Evolutionary conservation across 2,888 invertebrate genomes (phyloP).

Genomic region (Tortricodes alternella): DNA sequence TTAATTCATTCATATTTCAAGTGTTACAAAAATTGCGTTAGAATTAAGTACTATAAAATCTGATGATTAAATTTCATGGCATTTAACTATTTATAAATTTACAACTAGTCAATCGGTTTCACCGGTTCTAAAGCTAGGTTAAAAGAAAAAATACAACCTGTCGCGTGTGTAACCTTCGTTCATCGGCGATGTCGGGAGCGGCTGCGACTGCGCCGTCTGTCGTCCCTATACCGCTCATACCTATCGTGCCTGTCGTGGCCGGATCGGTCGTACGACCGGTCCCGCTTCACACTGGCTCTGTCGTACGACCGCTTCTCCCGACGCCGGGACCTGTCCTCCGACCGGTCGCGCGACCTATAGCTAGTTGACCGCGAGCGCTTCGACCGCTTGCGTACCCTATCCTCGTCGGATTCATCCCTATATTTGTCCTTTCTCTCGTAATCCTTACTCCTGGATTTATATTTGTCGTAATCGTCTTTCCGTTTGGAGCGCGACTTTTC

Average conservation of each 20-base stretch:
- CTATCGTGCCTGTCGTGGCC: slow-evolving; percentile 63
- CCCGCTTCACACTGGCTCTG: slow-evolving; percentile 48
- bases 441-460: slow-evolving; percentile 60
- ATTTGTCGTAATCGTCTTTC: slow-evolving; percentile 61
- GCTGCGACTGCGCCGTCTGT: slow-evolving; percentile 65
- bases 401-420: slow-evolving; percentile 69
- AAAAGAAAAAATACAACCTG: slow-evolving; percentile 70
- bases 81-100: too few relatives aligned
- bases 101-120: not conserved
- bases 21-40: not conserved
- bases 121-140: slow-evolving; percentile 19
- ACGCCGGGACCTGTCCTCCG: slow-evolving; percentile 54
- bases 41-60: not conserved
- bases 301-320: slow-evolving; percentile 58
- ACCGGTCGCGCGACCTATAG: slow-evolving; percentile 54
- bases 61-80: too few relatives aligned
- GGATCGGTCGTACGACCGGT: slow-evolving; percentile 46
- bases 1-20: not conserved
- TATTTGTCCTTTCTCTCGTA: slow-evolving; percentile 61
- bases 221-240: slow-evolving; percentile 77
- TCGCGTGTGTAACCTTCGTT: slow-evolving; percentile 64
- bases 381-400: slow-evolving; percentile 59
- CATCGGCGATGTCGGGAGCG: slow-evolving; percentile 69
- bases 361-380: slow-evolving; percentile 66
- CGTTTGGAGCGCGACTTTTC: slow-evolving; percentile 54